A percentile compares a stretch with the other conserved stretches of the same genome.
These are phyloP conservation scores for Argya squamiceps DNA, from an alignment of 2,797 vertebrate species.

Conservation along the genomic window DNA sequence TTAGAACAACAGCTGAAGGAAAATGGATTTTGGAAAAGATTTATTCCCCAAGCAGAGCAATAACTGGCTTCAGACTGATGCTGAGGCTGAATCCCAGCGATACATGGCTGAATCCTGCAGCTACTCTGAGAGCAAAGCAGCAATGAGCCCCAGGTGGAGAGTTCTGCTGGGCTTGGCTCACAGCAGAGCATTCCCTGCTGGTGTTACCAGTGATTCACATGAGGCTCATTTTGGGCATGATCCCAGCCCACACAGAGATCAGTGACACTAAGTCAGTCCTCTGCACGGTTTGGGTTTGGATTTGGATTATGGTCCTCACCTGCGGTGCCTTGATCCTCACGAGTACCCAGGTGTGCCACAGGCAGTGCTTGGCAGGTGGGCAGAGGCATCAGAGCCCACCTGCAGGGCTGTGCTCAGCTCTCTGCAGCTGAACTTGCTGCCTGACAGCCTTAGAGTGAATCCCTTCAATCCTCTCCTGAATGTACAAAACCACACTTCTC, in stretches of 20 bases:
- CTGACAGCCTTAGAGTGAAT: neutral
- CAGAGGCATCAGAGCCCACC: neutral
- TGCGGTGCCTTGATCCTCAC: rapidly evolving
- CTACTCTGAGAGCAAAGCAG: rapidly evolving
- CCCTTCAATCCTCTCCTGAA: neutral
- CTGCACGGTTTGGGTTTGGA: rapidly evolving
- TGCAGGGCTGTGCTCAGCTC: neutral
- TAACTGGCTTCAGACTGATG: neutral
- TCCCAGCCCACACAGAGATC: neutral
- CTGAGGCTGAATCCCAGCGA: neutral
- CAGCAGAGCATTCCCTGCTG: neutral
- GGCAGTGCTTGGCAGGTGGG: neutral
- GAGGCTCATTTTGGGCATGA: neutral
- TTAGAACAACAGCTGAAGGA: neutral
- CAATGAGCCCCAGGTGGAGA: neutral
- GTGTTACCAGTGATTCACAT: neutral
- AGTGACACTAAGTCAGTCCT: rapidly evolving
- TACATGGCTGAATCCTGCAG: neutral
- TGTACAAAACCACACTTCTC: neutral
- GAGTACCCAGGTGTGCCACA: rapidly evolving
- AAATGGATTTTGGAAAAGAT: constrained; percentile 1
- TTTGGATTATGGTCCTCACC: neutral
- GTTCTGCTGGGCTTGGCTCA: neutral
- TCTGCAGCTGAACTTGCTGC: neutral
- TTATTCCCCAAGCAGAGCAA: neutral